A percentile compares a stretch with the other conserved stretches of the same genome.
Evolutionary conservation across 2,888 invertebrate genomes (phyloP).

Genomic region (Pemphredon lugubris): DNA sequence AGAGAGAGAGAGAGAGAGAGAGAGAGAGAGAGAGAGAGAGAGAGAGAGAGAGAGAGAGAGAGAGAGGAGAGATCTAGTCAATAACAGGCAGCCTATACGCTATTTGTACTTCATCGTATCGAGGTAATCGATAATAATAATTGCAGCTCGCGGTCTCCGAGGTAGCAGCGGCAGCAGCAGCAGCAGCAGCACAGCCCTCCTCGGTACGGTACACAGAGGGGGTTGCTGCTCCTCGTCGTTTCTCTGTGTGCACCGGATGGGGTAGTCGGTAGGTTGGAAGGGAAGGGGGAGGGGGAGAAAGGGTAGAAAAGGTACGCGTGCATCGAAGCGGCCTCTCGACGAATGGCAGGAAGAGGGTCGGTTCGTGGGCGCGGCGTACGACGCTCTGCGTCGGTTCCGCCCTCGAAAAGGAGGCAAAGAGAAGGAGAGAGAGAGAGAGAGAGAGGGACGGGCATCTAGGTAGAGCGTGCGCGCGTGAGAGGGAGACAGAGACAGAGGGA

Average conservation of each 20-base stretch:
- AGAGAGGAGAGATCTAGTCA: too few species aligned
- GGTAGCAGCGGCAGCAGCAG: slow-evolving; percentile 29
- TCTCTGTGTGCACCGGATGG: too few species aligned
- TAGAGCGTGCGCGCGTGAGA: too few species aligned
- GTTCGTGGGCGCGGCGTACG: slow-evolving; percentile 65
- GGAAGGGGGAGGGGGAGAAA: slow-evolving; percentile 28
- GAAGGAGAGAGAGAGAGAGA: slow-evolving; percentile 1
- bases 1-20: too few species aligned
- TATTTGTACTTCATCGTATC: slow-evolving; percentile 70
- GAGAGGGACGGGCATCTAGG: too few species aligned
- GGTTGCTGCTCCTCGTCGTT: slow-evolving; percentile 44
- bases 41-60: too few species aligned
- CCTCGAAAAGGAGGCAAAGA: slow-evolving; percentile 41
- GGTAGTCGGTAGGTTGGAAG: slow-evolving; percentile 18
- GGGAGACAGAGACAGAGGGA: slow-evolving; percentile 7
- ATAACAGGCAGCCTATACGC: slow-evolving; percentile 67
- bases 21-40: too few species aligned
- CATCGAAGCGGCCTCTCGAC: slow-evolving; percentile 49
- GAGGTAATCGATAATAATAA: slow-evolving; percentile 74
- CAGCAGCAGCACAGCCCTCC: slow-evolving; percentile 37
- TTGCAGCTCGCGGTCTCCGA: slow-evolving; percentile 63
- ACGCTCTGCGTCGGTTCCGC: slow-evolving; percentile 52
- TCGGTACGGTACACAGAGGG: slow-evolving; percentile 36
- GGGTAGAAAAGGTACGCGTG: slow-evolving; percentile 52
- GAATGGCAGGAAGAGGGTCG: slow-evolving; percentile 70